Conservation (phyloP, 2,888 invertebrate species). For the Cryptosula pallasiana region DNA sequence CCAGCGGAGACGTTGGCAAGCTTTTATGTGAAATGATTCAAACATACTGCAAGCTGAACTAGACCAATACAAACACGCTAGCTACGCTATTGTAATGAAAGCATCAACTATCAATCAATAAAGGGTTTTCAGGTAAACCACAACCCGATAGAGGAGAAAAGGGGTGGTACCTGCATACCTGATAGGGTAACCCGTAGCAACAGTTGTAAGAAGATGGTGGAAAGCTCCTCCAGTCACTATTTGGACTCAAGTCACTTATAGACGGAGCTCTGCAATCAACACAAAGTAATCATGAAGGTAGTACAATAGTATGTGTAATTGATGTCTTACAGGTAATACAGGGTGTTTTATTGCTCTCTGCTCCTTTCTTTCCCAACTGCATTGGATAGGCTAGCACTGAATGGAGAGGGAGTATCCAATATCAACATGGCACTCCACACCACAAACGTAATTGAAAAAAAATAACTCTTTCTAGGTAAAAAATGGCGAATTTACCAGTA, state of each 20-base stretch:
- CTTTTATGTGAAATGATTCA: neutral
- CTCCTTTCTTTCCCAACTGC: too few relatives aligned
- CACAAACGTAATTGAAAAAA: too few relatives aligned
- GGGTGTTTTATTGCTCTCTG: too few relatives aligned
- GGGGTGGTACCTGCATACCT: slow-evolving; percentile 33
- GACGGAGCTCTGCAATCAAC: neutral
- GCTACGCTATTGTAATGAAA: slow-evolving; percentile 8
- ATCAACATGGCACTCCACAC: too few relatives aligned
- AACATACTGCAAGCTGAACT: neutral
- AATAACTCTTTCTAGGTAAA: too few relatives aligned
- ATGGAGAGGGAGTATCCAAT: too few relatives aligned
- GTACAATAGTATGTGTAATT: too few relatives aligned
- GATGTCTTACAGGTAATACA: too few relatives aligned
- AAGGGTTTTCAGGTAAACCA: slow-evolving; percentile 1
- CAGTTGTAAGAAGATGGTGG: slow-evolving; percentile 40
- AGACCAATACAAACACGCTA: slow-evolving; percentile 13
- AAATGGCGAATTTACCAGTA: too few relatives aligned
- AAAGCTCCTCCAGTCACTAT: slow-evolving; percentile 22
- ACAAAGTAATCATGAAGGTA: neutral
- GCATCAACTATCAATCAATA: slow-evolving; percentile 20
- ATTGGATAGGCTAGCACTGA: too few relatives aligned
- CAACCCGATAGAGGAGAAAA: neutral
- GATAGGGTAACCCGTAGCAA: slow-evolving; percentile 50
- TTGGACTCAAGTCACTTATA: slow-evolving; percentile 14
- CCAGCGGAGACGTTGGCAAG: too few relatives aligned